Base-by-base conservation (phyloP, 2,797 vertebrate species). In the Macrochelys suwanniensis region DNA sequence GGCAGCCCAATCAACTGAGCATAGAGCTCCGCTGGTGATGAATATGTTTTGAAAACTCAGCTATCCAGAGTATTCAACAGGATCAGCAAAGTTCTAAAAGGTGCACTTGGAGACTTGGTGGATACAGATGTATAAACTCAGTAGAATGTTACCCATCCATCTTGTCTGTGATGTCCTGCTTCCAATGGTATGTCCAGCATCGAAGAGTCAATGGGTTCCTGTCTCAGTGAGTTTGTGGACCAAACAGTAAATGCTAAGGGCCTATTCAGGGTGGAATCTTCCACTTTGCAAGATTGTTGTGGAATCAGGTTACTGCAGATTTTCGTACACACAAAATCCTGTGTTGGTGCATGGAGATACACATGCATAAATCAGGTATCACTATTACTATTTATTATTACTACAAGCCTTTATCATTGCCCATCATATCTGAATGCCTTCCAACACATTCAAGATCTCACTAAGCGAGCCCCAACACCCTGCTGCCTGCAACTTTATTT, bases 21-120 rank as follows among this genome's bases (percentile, higher is more conserved):
- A 82, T 83, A 93, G 76, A 93, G 94, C 78, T 96, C 88, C 85
- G 82, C 54, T 92, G 89, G 88, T 84, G 94, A 96, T 97, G 95
- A 97, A 93, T 95, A 93, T 96, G 84, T 95, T 95, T 96, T 96
- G 96, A 96, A 97, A 97, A 96, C 93, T 95, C 95, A 96, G 95
- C 95, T 97, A 92, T 90, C 79, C 87, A 88, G 95, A 93, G 94
- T 94, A 94, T 97, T 96, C 92, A 79, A 94, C 0, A 33, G 54
- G 77, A 50, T 92, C 93, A 94, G 91, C 88, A 93, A 92, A 93
- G 95, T 95, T 96, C 84, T 96, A 93, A 96, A 96, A 92, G 85
- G 42, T 84, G 7, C 21, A 85, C 94, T 92, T 87, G 68, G 92
- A 96, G 78, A 95, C 87, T 95, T 92, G 85, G 85, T 87, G 90